phyloP scores from a whole-genome alignment of 1,140 invertebrate genomes.

The Drosophila mojavensis region DNA sequence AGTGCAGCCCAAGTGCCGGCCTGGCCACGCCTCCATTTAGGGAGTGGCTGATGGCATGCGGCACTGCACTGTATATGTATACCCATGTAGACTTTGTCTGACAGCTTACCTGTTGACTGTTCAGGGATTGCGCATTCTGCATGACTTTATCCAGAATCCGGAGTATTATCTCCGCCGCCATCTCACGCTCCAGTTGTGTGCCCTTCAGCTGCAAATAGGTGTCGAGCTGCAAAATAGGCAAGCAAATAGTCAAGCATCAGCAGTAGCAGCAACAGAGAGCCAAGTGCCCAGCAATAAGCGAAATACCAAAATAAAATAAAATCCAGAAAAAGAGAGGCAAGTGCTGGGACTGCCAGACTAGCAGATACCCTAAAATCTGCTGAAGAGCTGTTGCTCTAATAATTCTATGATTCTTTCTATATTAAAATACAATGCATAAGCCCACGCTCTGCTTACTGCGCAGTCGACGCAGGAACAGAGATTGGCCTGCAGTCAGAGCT shows the following conservation, averaged over 20 bases:
- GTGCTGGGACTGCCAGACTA: too few species aligned
- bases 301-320: constrained; percentile 9
- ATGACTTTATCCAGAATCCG: constrained; percentile 84
- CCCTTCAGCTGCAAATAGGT: constrained; percentile 83
- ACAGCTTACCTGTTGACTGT: constrained; percentile 83
- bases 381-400: too few species aligned
- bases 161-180: constrained; percentile 83
- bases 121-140: constrained; percentile 83
- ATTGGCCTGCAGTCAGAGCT: too few species aligned
- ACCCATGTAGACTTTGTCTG: not conserved
- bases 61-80: not conserved
- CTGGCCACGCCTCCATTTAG: not conserved
- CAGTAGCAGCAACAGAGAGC: not conserved
- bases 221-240: constrained; percentile 77
- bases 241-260: constrained; percentile 48
- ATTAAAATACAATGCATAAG: too few species aligned
- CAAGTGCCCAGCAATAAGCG: constrained; percentile 33
- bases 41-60: not conserved
- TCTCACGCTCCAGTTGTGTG: constrained; percentile 83
- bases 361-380: too few species aligned
- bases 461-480: too few species aligned
- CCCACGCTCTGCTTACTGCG: too few species aligned
- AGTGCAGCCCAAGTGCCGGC: constrained; percentile 49
- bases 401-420: too few species aligned
- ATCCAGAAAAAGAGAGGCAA: too few species aligned